These are phyloP conservation scores for Zonitis immaculata DNA, from an alignment of 2,888 invertebrate species.

Conservation along the genomic window DNA sequence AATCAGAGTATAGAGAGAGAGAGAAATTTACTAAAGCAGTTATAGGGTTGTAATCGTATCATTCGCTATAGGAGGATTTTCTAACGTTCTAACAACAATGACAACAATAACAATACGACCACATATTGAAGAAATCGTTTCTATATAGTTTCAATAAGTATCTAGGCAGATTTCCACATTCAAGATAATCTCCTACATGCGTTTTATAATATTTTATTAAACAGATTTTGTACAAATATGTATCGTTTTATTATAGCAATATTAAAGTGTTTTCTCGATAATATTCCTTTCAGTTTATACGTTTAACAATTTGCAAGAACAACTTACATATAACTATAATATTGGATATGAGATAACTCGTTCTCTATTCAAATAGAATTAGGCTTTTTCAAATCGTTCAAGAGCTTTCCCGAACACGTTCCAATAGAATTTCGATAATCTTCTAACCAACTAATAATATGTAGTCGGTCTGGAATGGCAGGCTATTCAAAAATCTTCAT, in stretches of 20 bases:
- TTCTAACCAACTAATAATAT: too few species aligned
- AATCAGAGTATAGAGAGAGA: slow-evolving; percentile 22
- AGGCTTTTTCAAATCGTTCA: not conserved
- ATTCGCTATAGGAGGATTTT: slow-evolving; percentile 17
- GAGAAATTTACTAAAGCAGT: slow-evolving; percentile 20
- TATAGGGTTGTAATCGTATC: slow-evolving; percentile 20
- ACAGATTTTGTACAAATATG: too few species aligned
- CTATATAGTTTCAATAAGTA: too few species aligned
- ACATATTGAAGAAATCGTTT: not conserved
- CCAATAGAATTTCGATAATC: not conserved
- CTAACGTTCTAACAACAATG: not conserved
- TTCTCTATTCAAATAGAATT: not conserved
- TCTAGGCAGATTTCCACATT: too few species aligned
- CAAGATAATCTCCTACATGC: too few species aligned
- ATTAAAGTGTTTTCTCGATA: not conserved
- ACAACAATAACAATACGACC: too few species aligned
- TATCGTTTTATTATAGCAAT: not conserved
- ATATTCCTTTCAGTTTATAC: not conserved
- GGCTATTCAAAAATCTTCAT: too few species aligned
- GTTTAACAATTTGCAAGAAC: not conserved
- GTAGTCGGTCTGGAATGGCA: too few species aligned
- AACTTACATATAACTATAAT: not conserved
- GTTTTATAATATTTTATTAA: too few species aligned
- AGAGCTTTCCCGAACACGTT: not conserved
- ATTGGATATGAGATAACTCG: not conserved